These are phyloP conservation scores for Agriopis leucophaearia DNA, from an alignment of 2,888 invertebrate species.

Conservation along the genomic window DNA sequence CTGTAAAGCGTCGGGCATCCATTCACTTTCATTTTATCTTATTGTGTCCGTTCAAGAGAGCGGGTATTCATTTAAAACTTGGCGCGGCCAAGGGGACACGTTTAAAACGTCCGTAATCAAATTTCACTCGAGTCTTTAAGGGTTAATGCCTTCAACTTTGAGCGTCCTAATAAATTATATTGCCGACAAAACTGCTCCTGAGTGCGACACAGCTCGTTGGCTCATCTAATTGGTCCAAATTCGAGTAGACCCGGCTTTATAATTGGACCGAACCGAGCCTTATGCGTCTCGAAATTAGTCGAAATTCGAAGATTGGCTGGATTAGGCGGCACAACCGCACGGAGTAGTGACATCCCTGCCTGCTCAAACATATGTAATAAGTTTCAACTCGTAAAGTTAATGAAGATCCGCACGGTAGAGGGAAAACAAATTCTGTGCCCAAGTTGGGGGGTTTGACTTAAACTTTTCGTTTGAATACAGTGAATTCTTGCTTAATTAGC, in stretches of 20 bases:
- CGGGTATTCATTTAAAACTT: slow-evolving; percentile 79
- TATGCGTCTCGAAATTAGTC: slow-evolving; percentile 79
- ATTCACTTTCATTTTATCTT: slow-evolving; percentile 35
- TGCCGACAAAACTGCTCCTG: slow-evolving; percentile 85
- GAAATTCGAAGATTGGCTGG: slow-evolving; percentile 74
- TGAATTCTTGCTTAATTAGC: slow-evolving; percentile 81
- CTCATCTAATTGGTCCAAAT: slow-evolving; percentile 86
- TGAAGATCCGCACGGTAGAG: slow-evolving; percentile 71
- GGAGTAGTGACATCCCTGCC: slow-evolving; percentile 66
- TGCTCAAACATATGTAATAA: slow-evolving; percentile 79
- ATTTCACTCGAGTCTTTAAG: slow-evolving; percentile 85
- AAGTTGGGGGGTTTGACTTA: slow-evolving; percentile 73
- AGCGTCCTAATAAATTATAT: slow-evolving; percentile 86
- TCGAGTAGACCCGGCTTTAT: slow-evolving; percentile 80
- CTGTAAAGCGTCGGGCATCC: slow-evolving; percentile 28
- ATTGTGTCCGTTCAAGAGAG: slow-evolving; percentile 56
- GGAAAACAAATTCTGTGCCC: slow-evolving; percentile 76
- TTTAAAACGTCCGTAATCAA: slow-evolving; percentile 83
- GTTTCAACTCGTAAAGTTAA: slow-evolving; percentile 74
- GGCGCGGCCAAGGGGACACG: slow-evolving; percentile 75
- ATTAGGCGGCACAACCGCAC: slow-evolving; percentile 73
- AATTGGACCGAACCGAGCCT: slow-evolving; percentile 78
- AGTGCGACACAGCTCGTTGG: slow-evolving; percentile 85
- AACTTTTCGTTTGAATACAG: slow-evolving; percentile 79
- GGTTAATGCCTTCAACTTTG: slow-evolving; percentile 83